These are phyloP conservation scores for Pseudochirops cupreus DNA, from an alignment of 2,797 vertebrate genomes.

Conservation along the genomic window DNA sequence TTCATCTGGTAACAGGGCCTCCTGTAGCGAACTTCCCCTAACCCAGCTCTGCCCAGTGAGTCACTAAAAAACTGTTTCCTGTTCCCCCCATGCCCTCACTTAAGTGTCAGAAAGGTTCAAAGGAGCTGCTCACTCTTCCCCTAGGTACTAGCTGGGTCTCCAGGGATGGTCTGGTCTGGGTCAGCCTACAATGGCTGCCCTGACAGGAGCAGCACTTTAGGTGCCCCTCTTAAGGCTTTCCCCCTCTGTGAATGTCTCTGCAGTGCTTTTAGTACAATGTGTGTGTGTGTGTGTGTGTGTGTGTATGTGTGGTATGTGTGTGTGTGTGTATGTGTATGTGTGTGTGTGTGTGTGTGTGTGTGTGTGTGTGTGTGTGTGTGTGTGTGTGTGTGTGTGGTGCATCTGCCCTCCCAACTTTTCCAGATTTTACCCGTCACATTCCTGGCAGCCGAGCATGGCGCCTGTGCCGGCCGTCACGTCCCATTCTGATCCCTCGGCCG, in stretches of 20 bases:
- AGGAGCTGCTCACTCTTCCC: conserved; percentile 57
- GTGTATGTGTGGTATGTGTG: conserved; percentile 53
- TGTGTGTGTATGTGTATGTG: conserved; percentile 31
- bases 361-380: conserved; percentile 30
- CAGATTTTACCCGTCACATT: conserved; percentile 83
- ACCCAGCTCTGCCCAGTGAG: conserved; percentile 80
- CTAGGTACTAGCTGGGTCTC: conserved; percentile 49
- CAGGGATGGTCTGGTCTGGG: conserved; percentile 28
- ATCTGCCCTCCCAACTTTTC: conserved; percentile 77
- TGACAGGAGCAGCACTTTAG: conserved; percentile 27
- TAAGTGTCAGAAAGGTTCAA: conserved; percentile 61
- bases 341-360: not conserved
- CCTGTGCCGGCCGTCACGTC: conserved; percentile 91
- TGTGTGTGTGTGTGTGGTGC: conserved; percentile 65
- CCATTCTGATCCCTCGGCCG: conserved; percentile 85
- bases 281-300: conserved; percentile 10
- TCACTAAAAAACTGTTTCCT: conserved; percentile 80
- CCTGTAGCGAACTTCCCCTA: conserved; percentile 80
- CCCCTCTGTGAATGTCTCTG: conserved; percentile 58
- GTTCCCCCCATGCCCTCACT: conserved; percentile 74
- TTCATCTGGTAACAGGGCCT: conserved; percentile 76
- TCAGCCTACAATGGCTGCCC: conserved; percentile 48
- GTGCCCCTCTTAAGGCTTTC: conserved; percentile 46
- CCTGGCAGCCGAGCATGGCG: conserved; percentile 85
- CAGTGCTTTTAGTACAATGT: not conserved